Conservation (phyloP, 1,140 invertebrate species). For the Oncopodura yosiiana region DNA sequence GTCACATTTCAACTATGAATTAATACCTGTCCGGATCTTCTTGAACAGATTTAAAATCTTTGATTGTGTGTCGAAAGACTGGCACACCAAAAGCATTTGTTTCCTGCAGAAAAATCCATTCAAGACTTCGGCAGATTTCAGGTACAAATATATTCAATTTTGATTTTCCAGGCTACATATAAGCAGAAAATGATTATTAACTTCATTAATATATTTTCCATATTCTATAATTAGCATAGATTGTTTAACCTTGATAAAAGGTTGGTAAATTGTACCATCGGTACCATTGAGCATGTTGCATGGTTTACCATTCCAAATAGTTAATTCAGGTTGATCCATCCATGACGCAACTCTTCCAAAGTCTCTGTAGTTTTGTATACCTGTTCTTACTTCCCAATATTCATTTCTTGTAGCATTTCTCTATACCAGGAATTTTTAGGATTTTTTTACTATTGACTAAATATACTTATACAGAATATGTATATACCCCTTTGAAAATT, state of each 20-base stretch:
- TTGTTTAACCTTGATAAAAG: no score
- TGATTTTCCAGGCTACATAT: background rate
- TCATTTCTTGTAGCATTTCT: background rate
- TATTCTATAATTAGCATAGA: no score
- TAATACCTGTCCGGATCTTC: background rate
- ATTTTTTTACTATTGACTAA: background rate
- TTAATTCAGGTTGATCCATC: background rate
- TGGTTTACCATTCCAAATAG: constrained; percentile 17
- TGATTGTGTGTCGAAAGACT: background rate
- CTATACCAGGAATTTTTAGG: constrained; percentile 38
- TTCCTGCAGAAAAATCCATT: constrained; percentile 1
- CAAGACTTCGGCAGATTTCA: background rate
- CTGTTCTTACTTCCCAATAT: background rate
- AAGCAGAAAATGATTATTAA: no score
- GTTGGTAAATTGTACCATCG: constrained; percentile 4
- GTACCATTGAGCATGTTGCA: constrained; percentile 17
- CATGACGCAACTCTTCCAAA: constrained; percentile 1
- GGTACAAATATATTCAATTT: background rate
- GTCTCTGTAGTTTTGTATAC: background rate
- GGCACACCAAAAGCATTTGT: background rate
- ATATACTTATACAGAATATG: background rate
- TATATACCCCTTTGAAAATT: constrained; percentile 8
- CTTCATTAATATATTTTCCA: no score
- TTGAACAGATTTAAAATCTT: background rate
- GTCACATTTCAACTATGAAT: background rate